Evolutionary conservation across 2,888 invertebrate genomes (phyloP), one percentile per base, ranked within the genome.

Genomic region (Heteromyza rotundicornis): DNA sequence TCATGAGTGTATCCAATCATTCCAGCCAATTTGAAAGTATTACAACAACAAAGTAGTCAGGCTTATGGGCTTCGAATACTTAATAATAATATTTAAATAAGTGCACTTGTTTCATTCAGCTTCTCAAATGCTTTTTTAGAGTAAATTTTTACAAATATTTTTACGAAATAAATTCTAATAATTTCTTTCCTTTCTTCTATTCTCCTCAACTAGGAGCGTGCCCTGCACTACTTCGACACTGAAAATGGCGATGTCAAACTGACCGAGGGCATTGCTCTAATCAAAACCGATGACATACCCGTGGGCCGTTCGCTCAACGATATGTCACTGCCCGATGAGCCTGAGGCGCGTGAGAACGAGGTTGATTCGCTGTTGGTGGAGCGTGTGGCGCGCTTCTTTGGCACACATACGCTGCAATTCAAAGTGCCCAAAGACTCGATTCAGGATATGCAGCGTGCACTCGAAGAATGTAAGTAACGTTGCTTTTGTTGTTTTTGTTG

Each of bases 361-460:
- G 86, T 92, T 63, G 91, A 92, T 78, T 86, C 88, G 67, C 86
- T 92, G 65, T 85, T 94, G 59, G 83, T 91, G 66, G 92, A 94
- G 76, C 89, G 90, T 67, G 86, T 92, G 10, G 88, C 90, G 67
- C 87, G 89, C 71, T 89, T 93, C 80, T 87, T 93, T 68, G 89
- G 90, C 74, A 89, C 90, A 56, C 92, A 93, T 75, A 90, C 92
- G 17, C 84, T 94, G 49, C 92, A 94, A 78, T 88, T 94, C 74
- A 92, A 92, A 82, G 86, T 94, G 73, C 92, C 93, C 72, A 88
- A 88, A 65, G 87, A 88, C 56, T 88, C 90, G 49, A 88, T 91
- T 70, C 86, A 89, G 70, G 90, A 90, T 72, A 86, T 92, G 80
- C 89, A 90, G 77, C 87, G 91, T 69, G 90, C 92, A n/a, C 85